Base-by-base conservation (phyloP, 1,140 invertebrate genomes). In the Drosophila pandora region DNA sequence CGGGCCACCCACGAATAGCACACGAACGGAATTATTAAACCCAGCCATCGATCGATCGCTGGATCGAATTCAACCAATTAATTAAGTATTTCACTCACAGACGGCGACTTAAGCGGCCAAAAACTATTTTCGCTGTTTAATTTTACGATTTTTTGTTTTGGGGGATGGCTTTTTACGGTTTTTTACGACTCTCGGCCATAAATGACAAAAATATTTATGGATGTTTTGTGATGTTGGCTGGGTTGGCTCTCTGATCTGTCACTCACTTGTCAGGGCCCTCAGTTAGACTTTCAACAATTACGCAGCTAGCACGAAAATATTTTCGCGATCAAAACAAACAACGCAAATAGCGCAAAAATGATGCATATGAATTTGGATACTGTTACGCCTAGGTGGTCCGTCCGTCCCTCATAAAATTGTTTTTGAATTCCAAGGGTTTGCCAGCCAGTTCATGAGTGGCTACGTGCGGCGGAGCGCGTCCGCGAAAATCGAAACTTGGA, bases 141-240 rank as follows among this genome's bases (percentile, higher is more conserved):
- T 88, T 88, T 83, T 62, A 83, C 72, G 79, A 79, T 77, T 54
- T 41, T 9, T 48, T 23, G 59, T 47, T 12, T 43, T 10, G 58
- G 45, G 25, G 63, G 59, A 56, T 34, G 54, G 79, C 82, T 87
- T 53, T 74, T 81, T 84, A 84, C 81, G 81, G 63, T 32, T 65
- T 69, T 87, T 88, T 88, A 88, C 83, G 83, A 88, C 79, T 67
- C 62, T 45, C 45, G 55, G 53, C 84, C 83, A 88, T 88, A 88
- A 67, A 87, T 74, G 82, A 87, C 83, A 82, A 87, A 87, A 88
- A 87, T 87, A 87, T 87, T 87, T 87, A 87, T 88, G 79, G 82
- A 87, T 82, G 78, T 78, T 78, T 82, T 75, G 59, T 68, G 56
- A 72, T 80, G 72, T 57, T 80, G 81, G 64, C 56, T 87, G 83